A percentile compares a stretch with the other conserved stretches of the same genome.
Conservation (phyloP, 30 jellyfish, hydroid and myxozoan genomes). For the Aurelia aurita complex sp. Pacific region DNA sequence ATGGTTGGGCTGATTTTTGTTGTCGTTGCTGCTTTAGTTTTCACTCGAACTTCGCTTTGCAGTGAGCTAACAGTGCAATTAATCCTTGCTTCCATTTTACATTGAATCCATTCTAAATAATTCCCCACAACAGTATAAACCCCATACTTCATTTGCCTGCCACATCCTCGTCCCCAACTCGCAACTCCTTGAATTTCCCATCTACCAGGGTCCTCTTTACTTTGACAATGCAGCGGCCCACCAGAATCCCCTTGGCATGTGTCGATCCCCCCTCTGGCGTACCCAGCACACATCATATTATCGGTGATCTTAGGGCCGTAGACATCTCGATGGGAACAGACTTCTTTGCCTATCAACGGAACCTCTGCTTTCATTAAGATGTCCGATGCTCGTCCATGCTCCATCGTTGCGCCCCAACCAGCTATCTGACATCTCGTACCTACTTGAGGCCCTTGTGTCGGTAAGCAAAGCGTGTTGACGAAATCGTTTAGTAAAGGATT, state of each 20-base stretch:
- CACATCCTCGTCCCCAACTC: conserved; percentile 97
- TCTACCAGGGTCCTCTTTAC: conserved; percentile 12
- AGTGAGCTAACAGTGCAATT: too few species aligned
- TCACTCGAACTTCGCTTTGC: too few species aligned
- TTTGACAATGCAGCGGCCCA: conserved; percentile 87
- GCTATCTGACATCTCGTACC: conserved; percentile 74
- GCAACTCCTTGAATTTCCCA: conserved; percentile 86
- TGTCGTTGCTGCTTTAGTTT: too few species aligned
- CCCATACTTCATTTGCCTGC: conserved; percentile 82
- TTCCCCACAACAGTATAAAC: conserved; percentile 76
- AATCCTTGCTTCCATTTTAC: too few species aligned
- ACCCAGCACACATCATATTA: conserved; percentile 97
- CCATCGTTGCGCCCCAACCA: conserved; percentile 92
- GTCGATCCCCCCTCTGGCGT: conserved; percentile 63
- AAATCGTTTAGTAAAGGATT: conserved; percentile 40
- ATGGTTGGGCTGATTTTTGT: too few species aligned
- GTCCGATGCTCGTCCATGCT: conserved; percentile 58
- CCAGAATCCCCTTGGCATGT: conserved; percentile 95
- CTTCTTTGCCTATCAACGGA: conserved; percentile 41
- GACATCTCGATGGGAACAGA: conserved; percentile 57
- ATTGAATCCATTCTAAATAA: conserved; percentile 58
- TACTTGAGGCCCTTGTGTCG: conserved; percentile 24
- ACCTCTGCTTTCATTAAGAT: conserved; percentile 74
- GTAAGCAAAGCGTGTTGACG: conserved; percentile 77
- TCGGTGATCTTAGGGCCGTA: conserved; percentile 71